A percentile compares a stretch with the other conserved stretches of the same genome.
Evolutionary conservation across 2,113 vertebrate species (phyloP).

Genomic region (Oceanites oceanicus): DNA sequence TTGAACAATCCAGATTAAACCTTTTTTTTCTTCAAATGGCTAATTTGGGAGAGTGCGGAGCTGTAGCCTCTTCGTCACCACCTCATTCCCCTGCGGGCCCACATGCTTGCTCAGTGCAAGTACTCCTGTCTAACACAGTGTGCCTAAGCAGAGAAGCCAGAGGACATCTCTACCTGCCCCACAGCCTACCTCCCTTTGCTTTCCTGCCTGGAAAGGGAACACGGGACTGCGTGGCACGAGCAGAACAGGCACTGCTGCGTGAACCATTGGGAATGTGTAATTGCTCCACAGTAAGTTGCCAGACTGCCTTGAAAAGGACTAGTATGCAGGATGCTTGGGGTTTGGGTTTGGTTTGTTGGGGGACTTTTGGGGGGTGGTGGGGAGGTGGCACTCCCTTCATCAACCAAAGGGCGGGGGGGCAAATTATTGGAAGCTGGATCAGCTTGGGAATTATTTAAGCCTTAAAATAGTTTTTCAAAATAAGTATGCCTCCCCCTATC

Average conservation of each 20-base stretch:
- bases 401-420: accelerated
- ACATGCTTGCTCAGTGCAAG: background rate
- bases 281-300: background rate
- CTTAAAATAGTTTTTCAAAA: background rate
- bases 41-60: accelerated
- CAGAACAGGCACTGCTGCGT: background rate
- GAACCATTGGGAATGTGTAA: background rate
- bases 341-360: background rate
- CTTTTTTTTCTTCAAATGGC: background rate
- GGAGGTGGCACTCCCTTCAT: background rate
- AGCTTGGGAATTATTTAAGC: background rate
- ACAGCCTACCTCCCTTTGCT: background rate
- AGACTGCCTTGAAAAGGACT: background rate
- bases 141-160: background rate
- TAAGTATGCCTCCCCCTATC: too few relatives aligned
- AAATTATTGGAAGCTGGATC: background rate
- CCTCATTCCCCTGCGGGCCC: accelerated
- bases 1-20: background rate
- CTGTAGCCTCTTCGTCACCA: background rate
- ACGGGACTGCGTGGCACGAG: accelerated
- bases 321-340: background rate
- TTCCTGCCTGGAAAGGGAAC: background rate
- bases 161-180: background rate
- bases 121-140: background rate
- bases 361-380: accelerated